Evolutionary conservation across 2,888 invertebrate genomes (phyloP), one percentile per base, ranked within the genome.

Genomic region (Hylaea fasciaria): DNA sequence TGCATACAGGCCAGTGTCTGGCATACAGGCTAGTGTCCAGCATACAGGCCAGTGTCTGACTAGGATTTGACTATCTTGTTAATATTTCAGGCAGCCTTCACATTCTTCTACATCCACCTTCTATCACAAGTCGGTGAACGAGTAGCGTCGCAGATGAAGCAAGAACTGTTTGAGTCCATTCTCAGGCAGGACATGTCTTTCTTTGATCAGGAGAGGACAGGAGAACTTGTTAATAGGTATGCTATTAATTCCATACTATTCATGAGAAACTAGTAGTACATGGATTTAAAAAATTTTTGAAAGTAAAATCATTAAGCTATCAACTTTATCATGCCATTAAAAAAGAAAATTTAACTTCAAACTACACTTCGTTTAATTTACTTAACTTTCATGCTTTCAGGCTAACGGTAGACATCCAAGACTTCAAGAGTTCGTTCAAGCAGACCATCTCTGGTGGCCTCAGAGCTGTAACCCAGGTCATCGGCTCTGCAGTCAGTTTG

Each of bases 391-490:
- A n/a, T n/a, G n/a, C n/a, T n/a, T n/a, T n/a, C 83, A 96, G 97
- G 73, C 89, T 99, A 65, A 98, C 98, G 28, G 95, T 96, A 46
- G 99, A 99, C 88, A 95, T 99, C 9, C 98, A 99, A 83, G 98
- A 99, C 79, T 99, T 99, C 83, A 99, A 99, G 88, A 98, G 98
- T 73, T 96, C 97, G 0, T 99, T 99, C 81, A 99, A 99, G 83
- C 95, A 96, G 77, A 96, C 96, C 22, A 95, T 99, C 46, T 97
- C 98, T 0, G 98, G 98, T 76, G 99, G 99, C 0, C 85, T 99
- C 32, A 93, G 98, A 58, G 97, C 98, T 47, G 85, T 94, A 4
- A 96, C 98, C 0, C 80, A 93, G 87, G 79, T 92, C 1, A 80
- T 94, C n/a, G 97, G 97, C 0, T 96, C 96, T 66, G 93, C 96